These are phyloP conservation scores for Aphyosemion australe DNA, from an alignment of 2,113 vertebrate species.

Conservation along the genomic window DNA sequence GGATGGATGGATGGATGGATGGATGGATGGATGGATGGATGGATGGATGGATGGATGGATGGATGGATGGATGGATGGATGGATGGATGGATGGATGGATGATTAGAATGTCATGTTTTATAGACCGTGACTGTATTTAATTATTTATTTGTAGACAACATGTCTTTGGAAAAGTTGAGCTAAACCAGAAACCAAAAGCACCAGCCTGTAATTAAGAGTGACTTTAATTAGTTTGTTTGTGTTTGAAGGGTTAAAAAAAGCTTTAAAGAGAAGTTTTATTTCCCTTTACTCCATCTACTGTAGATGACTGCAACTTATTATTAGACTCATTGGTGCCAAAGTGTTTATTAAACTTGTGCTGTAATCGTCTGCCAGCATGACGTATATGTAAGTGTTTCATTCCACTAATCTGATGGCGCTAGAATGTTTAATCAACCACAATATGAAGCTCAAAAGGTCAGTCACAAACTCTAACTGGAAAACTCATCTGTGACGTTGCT, in stretches of 20 bases:
- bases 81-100: too few species aligned
- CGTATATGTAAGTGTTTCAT: constrained; percentile 6
- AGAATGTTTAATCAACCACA: constrained; percentile 1
- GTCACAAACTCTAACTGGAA: background rate
- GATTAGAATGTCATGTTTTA: too few species aligned
- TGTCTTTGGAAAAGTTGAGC: too few species aligned
- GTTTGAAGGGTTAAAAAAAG: background rate
- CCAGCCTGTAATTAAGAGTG: background rate
- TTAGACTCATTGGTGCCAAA: constrained; percentile 2
- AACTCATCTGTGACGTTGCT: background rate
- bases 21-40: too few species aligned
- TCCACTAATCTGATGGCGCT: constrained; percentile 3
- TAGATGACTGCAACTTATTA: constrained; percentile 11
- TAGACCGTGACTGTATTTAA: too few species aligned
- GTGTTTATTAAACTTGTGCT: background rate
- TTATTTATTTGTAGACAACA: too few species aligned
- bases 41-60: too few species aligned
- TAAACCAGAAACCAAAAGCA: background rate
- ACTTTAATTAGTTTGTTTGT: background rate
- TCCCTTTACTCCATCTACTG: background rate
- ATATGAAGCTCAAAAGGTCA: background rate
- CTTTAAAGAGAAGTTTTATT: too few species aligned
- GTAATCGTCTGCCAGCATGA: constrained; percentile 22
- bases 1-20: too few species aligned
- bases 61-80: too few species aligned